Evolutionary conservation across 2,797 vertebrate genomes (phyloP), one percentile per base, ranked within the genome.

Genomic region (Novumbra hubbsi): DNA sequence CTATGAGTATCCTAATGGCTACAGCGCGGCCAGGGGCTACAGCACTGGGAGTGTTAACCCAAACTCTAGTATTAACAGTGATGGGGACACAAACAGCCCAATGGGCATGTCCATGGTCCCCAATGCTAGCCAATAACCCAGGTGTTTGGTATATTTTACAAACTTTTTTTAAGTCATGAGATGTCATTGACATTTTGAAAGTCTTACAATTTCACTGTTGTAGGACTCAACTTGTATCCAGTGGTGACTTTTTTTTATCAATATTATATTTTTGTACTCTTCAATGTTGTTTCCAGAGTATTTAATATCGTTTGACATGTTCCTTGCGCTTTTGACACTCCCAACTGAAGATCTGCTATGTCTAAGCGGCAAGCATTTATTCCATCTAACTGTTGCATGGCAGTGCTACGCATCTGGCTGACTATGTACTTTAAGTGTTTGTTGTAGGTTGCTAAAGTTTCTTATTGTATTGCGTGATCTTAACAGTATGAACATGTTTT

Each of bases 211-310:
- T 60, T 45, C 9, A 27, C 9, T 24, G 55, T 27, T 60, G 21
- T 24, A 1, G 11, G 55, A 1, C 55, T 0, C 11, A 6, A 60
- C 9, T 12, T 27, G 21, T 60, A 27, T 24, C 21, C 4, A 64
- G 72, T 76, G 67, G 21, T 68, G 32, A 21, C 2, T 4, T 68
- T 50, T 24, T 49, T 66, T 67, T 75, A 77, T 45, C 41, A 24
- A 21, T 9, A 9, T 79, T 85, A 68, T 86, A 82, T 83, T 91
- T 90, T 92, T 91, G 77, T 76, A 77, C 45, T 24, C 86, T 87
- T 45, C 32, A 57, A 57, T 57, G 50, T 60, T 60, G 28, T 71
- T 71, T 60, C 17, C 28, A 79, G 83, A 77, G 73, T 89, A 90
- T 90, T 91, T 92, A 90, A 88, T 79, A 57, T 57, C 8, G 52